Evolutionary conservation across 2,113 vertebrate species (phyloP), one percentile per base, ranked within the genome.

Genomic region (Heteronetta atricapilla): DNA sequence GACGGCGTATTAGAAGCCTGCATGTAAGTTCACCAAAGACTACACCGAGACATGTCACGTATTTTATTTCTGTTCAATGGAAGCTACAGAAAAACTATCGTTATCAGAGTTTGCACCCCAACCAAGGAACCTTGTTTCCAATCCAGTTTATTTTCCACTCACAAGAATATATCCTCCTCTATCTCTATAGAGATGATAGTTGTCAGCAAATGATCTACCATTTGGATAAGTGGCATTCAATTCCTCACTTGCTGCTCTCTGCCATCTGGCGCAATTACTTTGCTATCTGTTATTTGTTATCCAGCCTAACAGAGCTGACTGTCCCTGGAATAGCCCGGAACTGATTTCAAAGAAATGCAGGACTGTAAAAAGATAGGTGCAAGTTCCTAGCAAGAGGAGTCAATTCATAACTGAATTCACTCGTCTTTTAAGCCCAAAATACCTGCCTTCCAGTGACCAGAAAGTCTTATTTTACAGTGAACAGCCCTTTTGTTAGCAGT

Each of bases 201-300:
- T 82, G 48, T 91, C 75, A 91, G 84, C 69, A 87, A 94, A 91
- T 94, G 40, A 69, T 89, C 53, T 85, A 82, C 91, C 70, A 80
- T 85, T 93, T 89, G 84, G 33, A 7, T 91, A 92, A 92, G 86
- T 63, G 81, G 73, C 50, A 69, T 89, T 94, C 80, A 69, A 3
- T 84, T 94, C 77, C 70, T 84, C 48, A 9, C 86, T 92, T 44
- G 44, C 86, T 86, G 79, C 69, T 63, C 66, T 81, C 48, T 86
- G 82, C 94, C 92, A 93, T 94, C 94, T 96, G 95, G 80, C 2
- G 3, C 81, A 58, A 68, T 73, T 78, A 74, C 78, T 82, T 94
- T 88, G 28, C 88, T 97, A 6, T 95, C 75, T 94, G 48, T 64
- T 93, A 67, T 33, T 75, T 91, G 83, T 84, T 69, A 92, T 40